These are phyloP conservation scores for Antechinus flavipes DNA, from an alignment of 2,113 vertebrate genomes.

Conservation along the genomic window DNA sequence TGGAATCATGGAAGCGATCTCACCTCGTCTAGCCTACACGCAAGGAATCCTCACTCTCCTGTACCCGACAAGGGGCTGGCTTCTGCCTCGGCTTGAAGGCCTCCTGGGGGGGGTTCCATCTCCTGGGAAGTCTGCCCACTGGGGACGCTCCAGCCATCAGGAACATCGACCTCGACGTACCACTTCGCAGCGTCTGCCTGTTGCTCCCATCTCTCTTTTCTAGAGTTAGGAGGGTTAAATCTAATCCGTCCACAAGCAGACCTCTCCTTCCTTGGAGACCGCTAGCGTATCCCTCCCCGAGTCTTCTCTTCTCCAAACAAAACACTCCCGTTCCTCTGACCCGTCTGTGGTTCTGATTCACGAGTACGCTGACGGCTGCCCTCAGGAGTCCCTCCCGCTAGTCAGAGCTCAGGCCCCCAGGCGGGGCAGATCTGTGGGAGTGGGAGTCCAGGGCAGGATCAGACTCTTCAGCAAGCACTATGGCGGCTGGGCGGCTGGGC, in stretches of 20 bases:
- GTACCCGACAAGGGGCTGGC: neutral
- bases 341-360: neutral
- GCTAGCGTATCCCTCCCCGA: neutral
- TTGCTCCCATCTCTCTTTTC: neutral
- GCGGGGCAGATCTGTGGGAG: neutral
- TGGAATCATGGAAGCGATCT: neutral
- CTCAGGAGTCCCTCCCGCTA: neutral
- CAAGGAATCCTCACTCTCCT: neutral
- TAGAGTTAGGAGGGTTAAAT: neutral
- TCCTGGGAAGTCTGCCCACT: neutral
- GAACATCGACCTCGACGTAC: neutral
- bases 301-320: neutral
- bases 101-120: neutral
- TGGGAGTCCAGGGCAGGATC: neutral
- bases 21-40: neutral
- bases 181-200: neutral
- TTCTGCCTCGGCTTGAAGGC: neutral
- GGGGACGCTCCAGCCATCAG: too few relatives aligned
- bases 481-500: neutral
- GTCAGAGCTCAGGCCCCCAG: neutral
- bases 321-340: neutral
- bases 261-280: neutral
- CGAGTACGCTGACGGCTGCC: too few relatives aligned
- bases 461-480: neutral
- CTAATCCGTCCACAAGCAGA: neutral